These are phyloP conservation scores for Drosophila lowei DNA, from an alignment of 1,140 invertebrate genomes.

Conservation along the genomic window DNA sequence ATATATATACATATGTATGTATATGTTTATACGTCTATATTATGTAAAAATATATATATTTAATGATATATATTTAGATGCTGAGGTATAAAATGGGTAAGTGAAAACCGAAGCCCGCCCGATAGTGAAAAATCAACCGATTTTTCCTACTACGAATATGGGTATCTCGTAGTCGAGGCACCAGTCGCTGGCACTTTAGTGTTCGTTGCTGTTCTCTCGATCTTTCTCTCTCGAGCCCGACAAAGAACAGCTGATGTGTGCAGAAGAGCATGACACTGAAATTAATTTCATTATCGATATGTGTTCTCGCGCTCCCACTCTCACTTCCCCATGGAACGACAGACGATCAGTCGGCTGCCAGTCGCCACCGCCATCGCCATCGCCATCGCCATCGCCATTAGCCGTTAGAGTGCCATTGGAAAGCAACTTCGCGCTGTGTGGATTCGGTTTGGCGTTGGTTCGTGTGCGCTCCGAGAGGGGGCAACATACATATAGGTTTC, in stretches of 20 bases:
- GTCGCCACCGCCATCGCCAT: background rate
- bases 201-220: background rate
- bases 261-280: conserved; percentile 25
- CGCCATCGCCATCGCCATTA: conserved; percentile 20
- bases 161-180: background rate
- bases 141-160: background rate
- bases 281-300: conserved; percentile 30
- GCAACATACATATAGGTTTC: conserved; percentile 10
- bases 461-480: too few species aligned
- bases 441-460: background rate
- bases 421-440: conserved; percentile 2
- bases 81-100: too few species aligned
- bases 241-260: conserved; percentile 29
- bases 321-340: conserved; percentile 1
- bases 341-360: conserved; percentile 18
- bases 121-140: too few species aligned
- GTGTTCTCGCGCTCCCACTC: conserved; percentile 9
- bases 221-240: conserved; percentile 5
- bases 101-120: too few species aligned
- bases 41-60: too few species aligned
- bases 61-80: too few species aligned
- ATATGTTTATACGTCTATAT: too few species aligned
- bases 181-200: conserved; percentile 1
- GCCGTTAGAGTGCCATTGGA: conserved; percentile 25
- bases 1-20: too few species aligned